phyloP scores from a whole-genome alignment of 2,797 vertebrate species.

The Tauraco hartlaubi region DNA sequence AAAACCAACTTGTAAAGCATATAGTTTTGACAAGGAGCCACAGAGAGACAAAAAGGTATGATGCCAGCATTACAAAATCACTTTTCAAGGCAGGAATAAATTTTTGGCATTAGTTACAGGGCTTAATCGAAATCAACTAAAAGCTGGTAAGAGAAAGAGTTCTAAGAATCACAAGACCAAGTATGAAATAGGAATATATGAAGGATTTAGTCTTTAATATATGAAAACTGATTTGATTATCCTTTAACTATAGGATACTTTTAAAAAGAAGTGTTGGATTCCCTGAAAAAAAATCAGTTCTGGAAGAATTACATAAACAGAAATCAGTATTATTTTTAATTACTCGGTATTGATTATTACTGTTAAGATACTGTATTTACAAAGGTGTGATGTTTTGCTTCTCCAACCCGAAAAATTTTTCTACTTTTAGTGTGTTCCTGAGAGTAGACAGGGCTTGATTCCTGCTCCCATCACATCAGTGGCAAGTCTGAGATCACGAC shows the following conservation, averaged over 20 bases:
- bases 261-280: not conserved
- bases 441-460: not conserved
- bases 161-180: slow-evolving; percentile 32
- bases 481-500: not conserved
- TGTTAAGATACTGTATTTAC: not conserved
- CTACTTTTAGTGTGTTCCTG: not conserved
- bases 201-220: slow-evolving; percentile 25
- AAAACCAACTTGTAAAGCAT: not conserved
- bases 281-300: not conserved
- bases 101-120: slow-evolving; percentile 22
- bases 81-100: slow-evolving; percentile 26
- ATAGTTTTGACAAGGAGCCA: not conserved
- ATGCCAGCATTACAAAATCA: not conserved
- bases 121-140: slow-evolving; percentile 23
- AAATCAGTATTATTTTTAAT: not conserved
- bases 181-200: not conserved
- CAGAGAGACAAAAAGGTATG: not conserved
- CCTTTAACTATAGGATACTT: not conserved
- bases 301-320: not conserved
- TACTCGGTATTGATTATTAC: not conserved
- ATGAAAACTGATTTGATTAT: slow-evolving; percentile 33
- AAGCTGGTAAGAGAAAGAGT: not conserved
- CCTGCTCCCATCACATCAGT: not conserved
- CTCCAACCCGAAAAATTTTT: not conserved
- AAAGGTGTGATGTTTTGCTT: not conserved